A percentile compares a stretch with the other conserved stretches of the same genome.
These are phyloP conservation scores for Denticeps clupeoides DNA, from an alignment of 2,797 vertebrate species.

Conservation along the genomic window DNA sequence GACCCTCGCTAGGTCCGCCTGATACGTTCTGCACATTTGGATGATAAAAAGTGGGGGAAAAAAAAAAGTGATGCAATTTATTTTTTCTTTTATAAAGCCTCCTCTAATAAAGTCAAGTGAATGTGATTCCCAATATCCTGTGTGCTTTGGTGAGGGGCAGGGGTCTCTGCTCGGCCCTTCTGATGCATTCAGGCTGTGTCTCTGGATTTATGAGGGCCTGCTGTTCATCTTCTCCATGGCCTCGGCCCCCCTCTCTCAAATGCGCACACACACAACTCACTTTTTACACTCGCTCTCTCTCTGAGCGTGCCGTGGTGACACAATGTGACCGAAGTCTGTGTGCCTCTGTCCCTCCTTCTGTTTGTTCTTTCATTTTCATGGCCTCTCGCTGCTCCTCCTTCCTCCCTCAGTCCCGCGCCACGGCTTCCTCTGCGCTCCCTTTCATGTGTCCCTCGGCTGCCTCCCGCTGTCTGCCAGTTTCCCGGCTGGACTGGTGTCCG, in stretches of 20 bases:
- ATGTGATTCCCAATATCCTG: conserved; percentile 19
- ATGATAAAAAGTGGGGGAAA: no score
- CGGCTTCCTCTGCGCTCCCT: no score
- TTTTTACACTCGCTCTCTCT: no score
- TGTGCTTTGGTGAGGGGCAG: conserved; percentile 15
- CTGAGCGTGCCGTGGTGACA: no score
- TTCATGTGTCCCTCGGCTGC: background rate
- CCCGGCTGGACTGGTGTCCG: background rate
- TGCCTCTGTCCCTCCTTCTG: conserved; percentile 1
- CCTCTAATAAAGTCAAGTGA: conserved; percentile 8
- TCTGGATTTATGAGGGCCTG: conserved; percentile 34
- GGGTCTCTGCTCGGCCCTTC: conserved; percentile 2
- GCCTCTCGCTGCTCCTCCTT: no score
- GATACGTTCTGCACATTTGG: no score
- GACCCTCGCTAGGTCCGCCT: no score
- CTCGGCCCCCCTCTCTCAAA: background rate
- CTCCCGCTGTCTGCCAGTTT: background rate
- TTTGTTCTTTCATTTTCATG: no score
- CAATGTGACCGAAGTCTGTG: conserved; percentile 12
- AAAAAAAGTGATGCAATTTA: no score
- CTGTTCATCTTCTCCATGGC: conserved; percentile 7
- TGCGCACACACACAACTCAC: background rate
- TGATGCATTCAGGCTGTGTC: conserved; percentile 31
- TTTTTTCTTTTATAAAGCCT: conserved; percentile 10
- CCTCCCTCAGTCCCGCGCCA: no score